phyloP scores from a whole-genome alignment of 2,888 invertebrate genomes.

The Synanthedon myopaeformis region DNA sequence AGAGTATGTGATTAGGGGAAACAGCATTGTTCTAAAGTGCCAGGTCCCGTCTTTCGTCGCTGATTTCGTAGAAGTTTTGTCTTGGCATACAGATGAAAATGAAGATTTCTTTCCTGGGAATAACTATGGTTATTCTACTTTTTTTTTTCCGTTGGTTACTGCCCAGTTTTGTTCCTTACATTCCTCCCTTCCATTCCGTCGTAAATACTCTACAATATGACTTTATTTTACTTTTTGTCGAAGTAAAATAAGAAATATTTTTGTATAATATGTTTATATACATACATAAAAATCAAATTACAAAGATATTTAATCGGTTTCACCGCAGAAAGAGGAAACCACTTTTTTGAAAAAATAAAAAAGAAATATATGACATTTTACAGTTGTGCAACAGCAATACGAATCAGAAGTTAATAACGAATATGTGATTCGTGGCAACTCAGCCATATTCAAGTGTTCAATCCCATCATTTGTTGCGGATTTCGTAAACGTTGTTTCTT shows the following conservation, averaged over 20 bases:
- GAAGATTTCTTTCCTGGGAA: constrained; percentile 77
- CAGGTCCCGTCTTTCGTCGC: constrained; percentile 88
- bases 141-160: background rate
- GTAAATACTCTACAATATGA: no score
- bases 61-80: constrained; percentile 85
- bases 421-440: constrained; percentile 90
- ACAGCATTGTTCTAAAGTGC: constrained; percentile 84
- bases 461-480: constrained; percentile 94
- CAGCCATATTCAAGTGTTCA: constrained; percentile 89
- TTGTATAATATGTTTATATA: no score
- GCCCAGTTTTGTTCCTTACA: background rate
- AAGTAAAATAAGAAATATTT: background rate
- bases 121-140: constrained; percentile 66
- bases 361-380: constrained; percentile 3
- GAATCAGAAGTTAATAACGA: constrained; percentile 93
- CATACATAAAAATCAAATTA: no score
- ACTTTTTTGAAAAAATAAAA: no score
- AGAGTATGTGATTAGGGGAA: constrained; percentile 85
- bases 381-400: constrained; percentile 92
- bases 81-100: constrained; percentile 83
- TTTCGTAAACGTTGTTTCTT: constrained; percentile 88
- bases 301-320: background rate
- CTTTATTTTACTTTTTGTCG: no score
- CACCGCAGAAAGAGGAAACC: no score
- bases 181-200: background rate